Evolutionary conservation across 1,140 invertebrate species (phyloP).

Genomic region (Drosophila littoralis): DNA sequence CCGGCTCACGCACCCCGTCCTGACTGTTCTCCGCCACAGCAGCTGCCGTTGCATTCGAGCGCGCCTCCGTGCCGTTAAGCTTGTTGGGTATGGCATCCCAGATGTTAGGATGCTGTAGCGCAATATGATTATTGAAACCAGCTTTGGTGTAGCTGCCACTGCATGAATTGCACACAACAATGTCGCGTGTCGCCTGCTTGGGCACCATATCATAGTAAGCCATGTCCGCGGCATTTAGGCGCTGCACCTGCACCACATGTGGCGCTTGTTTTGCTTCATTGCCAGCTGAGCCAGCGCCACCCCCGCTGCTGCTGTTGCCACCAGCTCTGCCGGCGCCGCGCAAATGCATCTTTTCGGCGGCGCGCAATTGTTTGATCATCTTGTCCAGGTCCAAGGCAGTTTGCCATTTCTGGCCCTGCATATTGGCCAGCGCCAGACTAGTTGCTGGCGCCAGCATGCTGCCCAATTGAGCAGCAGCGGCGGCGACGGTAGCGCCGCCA

Average conservation of each 20-base stretch:
- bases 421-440: constrained; percentile 27
- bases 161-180: constrained; percentile 73
- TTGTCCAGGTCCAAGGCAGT: constrained; percentile 77
- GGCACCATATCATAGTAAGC: constrained; percentile 78
- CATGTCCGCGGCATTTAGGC: constrained; percentile 72
- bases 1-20: constrained; percentile 35
- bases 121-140: constrained; percentile 78
- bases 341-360: constrained; percentile 70
- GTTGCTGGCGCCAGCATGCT: constrained; percentile 26
- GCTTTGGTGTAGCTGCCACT: constrained; percentile 73
- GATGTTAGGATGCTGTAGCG: constrained; percentile 70
- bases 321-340: constrained; percentile 37
- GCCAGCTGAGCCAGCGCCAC: constrained; percentile 4
- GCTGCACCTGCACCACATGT: constrained; percentile 68
- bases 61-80: constrained; percentile 26
- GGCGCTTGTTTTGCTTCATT: background rate
- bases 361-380: constrained; percentile 74
- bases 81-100: constrained; percentile 75
- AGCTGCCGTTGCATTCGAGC: constrained; percentile 14
- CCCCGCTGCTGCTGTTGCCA: constrained; percentile 2
- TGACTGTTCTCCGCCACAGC: constrained; percentile 35
- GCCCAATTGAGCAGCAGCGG: constrained; percentile 28
- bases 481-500: constrained; percentile 13
- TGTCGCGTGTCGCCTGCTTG: constrained; percentile 64
- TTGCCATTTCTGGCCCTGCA: constrained; percentile 78